Evolutionary conservation across 2,888 invertebrate species (phyloP), one percentile per base, ranked within the genome.

Genomic region (Mesopsocus fuscifrons): DNA sequence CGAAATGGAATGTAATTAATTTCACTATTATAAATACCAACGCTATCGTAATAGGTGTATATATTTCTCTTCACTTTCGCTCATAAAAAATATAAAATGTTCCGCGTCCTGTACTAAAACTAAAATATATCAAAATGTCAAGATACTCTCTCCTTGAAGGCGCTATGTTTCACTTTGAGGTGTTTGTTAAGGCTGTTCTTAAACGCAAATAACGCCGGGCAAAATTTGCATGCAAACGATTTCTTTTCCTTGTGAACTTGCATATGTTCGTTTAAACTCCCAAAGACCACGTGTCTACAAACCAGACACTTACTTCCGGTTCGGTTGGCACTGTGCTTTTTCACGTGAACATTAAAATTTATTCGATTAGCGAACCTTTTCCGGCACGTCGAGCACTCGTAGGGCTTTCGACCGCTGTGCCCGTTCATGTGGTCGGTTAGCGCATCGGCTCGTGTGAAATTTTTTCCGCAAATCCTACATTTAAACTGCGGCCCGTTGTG

Each of bases 131-230:
- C n/a, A n/a, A n/a, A n/a, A n/a, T n/a, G n/a, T n/a, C n/a, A n/a
- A n/a, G n/a, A n/a, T n/a, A n/a, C n/a, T n/a, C n/a, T n/a, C n/a
- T n/a, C n/a, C n/a, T n/a, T n/a, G n/a, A n/a, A n/a, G n/a, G n/a
- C n/a, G n/a, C n/a, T n/a, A 41, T 48, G 47, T 16, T 50, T 46
- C 13, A 21, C 42, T 45, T 45, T 49, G 3, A 48, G 34, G 41
- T 50, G 50, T 34, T 46, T 47, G 23, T 47, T 43, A 3, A 50
- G 41, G n/a, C 47, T 46, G 34, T 49, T 50, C 41, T 43, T 49
- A 5, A 50, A 49, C n/a, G 47, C 44, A 41, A 50, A 50, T 13
- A 42, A 38, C 31, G 41, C 42, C 11, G 31, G 43, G 42, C 50
- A 50, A 17, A 44, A 17, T 17, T 43, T 34, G 18, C 50, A 50